A percentile compares a stretch with the other conserved stretches of the same genome.
Conservation (phyloP, 2,888 invertebrate genomes). For the Sericinus montela region DNA sequence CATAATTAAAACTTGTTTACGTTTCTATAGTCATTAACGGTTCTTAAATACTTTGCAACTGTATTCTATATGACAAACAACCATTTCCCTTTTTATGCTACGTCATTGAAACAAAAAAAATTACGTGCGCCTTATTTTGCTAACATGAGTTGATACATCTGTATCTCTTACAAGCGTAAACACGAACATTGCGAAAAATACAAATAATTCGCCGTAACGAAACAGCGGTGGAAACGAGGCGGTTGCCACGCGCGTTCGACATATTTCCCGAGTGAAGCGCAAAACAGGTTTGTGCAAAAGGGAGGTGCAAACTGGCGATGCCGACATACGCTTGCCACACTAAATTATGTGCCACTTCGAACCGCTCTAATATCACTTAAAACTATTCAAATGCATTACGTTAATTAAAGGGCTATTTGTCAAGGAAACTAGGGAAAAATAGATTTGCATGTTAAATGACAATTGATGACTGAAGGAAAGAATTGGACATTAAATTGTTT, state of each 20-base stretch:
- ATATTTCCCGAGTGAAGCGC: conserved; percentile 65
- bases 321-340: conserved; percentile 54
- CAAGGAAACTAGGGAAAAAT: background rate
- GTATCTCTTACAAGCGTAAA: conserved; percentile 9
- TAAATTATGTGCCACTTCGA: conserved; percentile 54
- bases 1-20: no score
- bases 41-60: no score
- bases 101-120: background rate
- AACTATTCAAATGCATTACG: conserved; percentile 14
- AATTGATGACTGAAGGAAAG: no score
- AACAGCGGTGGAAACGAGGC: conserved; percentile 52
- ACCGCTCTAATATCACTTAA: conserved; percentile 30
- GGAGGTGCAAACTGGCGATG: conserved; percentile 43
- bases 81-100: background rate
- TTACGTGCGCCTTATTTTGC: background rate
- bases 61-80: background rate
- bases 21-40: no score
- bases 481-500: no score
- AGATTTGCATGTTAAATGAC: no score
- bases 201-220: conserved; percentile 50
- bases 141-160: conserved; percentile 1
- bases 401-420: conserved; percentile 2
- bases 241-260: conserved; percentile 64
- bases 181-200: conserved; percentile 31
- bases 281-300: conserved; percentile 61